These are phyloP conservation scores for Cotesia chilonis DNA, from an alignment of 1,140 invertebrate species.

Conservation along the genomic window DNA sequence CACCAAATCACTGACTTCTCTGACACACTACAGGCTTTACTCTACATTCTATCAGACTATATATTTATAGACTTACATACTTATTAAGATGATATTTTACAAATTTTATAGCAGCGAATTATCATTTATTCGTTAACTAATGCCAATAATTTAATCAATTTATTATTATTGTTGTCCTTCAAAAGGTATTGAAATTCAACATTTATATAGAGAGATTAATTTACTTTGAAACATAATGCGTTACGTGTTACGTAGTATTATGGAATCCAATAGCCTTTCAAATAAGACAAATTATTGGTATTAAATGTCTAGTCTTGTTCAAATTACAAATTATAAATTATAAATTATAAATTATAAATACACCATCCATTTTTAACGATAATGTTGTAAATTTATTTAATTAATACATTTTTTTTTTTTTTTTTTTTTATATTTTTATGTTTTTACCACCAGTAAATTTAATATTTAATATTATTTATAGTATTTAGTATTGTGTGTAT, in stretches of 20 bases:
- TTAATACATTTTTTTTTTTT: too few relatives aligned
- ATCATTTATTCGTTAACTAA: too few relatives aligned
- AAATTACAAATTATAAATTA: background rate
- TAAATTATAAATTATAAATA: too few relatives aligned
- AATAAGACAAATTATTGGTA: background rate
- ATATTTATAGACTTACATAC: background rate
- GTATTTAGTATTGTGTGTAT: background rate
- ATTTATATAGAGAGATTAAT: background rate
- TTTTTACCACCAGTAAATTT: background rate
- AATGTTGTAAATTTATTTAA: background rate
- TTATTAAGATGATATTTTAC: too few relatives aligned
- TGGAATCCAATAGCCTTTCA: background rate
- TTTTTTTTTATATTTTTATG: too few relatives aligned
- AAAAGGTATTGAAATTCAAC: background rate
- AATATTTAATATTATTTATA: background rate
- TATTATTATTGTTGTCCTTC: background rate
- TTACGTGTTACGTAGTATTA: background rate
- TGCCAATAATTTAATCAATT: too few relatives aligned
- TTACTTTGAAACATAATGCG: slow-evolving; percentile 9
- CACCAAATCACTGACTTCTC: background rate
- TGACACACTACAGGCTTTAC: background rate
- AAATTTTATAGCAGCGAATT: too few relatives aligned
- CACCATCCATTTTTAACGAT: background rate
- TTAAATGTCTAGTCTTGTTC: background rate
- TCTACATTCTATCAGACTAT: background rate